Base-by-base conservation (phyloP, 2,888 invertebrate genomes). In the Gastrophysa polygoni region DNA sequence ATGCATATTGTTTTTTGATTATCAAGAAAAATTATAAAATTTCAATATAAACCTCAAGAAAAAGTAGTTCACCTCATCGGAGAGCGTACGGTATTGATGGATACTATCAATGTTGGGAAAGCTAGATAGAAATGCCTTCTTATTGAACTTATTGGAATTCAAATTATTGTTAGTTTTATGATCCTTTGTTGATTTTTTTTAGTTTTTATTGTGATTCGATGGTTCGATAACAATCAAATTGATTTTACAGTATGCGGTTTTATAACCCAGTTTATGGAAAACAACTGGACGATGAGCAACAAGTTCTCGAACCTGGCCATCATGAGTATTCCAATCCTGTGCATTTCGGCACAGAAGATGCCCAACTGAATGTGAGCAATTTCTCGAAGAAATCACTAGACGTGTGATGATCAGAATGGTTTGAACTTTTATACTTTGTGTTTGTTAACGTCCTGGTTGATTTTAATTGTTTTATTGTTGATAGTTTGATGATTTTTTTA, bases 291-390 rank as follows among this genome's bases (percentile, higher is more conserved):
- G 71, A 73, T 34, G 70, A 72, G 43, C 73, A 73, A 55, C 67
- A 71, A 8, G 71, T 74, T 52, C 61, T 78, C 18, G 68, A 72
- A 52, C 78, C 79, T 2, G 79, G 77, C 11, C 74, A 78, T 62
- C 79, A 80, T 57, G 81, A 80, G 59, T 80, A 79, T 54, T 65
- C 68, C 14, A 80, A 80, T 67, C 79, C 80, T 6, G 59, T 72
- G 16, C 63, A 63, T 55, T 51, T 65, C 21, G 32, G 18, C 16
- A 55, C 60, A 24, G 59, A 61, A 20, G 46, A 50, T 21, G 21
- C 32, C 29, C 54, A 57, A 11, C 24, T 54, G 17, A 43, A 43
- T 16, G 18, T 57, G 32, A 38, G 50, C 18, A 29, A 62, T 28
- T 18, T n/a, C 43, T 8, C 49, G 17, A 43, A 61, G 28, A 29